phyloP scores from a whole-genome alignment of 1,140 invertebrate species.

The Zaprionus ornatus region DNA sequence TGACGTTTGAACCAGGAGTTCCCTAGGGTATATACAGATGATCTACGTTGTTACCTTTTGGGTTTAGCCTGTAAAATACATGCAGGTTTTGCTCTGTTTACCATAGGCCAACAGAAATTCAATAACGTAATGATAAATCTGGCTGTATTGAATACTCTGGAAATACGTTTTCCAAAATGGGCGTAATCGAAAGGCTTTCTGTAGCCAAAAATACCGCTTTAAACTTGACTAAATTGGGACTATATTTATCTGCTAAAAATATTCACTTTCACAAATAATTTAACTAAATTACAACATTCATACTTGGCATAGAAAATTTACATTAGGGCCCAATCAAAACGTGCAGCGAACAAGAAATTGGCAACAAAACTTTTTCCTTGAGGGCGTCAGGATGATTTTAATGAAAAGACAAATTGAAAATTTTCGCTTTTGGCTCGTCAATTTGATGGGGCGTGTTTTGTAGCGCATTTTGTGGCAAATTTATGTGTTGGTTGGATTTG shows the following conservation, averaged over 20 bases:
- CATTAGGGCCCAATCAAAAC: slow-evolving; percentile 49
- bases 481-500: not conserved
- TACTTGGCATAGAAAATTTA: slow-evolving; percentile 35
- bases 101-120: not conserved
- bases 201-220: not conserved
- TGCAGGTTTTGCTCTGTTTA: not conserved
- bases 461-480: slow-evolving; percentile 4
- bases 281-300: slow-evolving; percentile 39
- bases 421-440: slow-evolving; percentile 9
- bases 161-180: not conserved
- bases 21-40: too few relatives aligned
- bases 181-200: not conserved
- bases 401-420: slow-evolving; percentile 37
- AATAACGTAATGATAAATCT: not conserved
- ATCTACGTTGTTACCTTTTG: too few relatives aligned
- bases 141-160: not conserved
- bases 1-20: too few relatives aligned
- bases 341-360: slow-evolving; percentile 43
- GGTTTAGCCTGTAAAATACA: not conserved
- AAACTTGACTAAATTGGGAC: not conserved
- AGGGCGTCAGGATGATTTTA: slow-evolving; percentile 18
- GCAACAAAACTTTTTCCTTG: slow-evolving; percentile 11
- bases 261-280: slow-evolving; percentile 30
- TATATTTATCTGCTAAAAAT: not conserved
- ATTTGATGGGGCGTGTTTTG: slow-evolving; percentile 24